Evolutionary conservation across 2,113 vertebrate species (phyloP).

Genomic region (Actinemys pallida): DNA sequence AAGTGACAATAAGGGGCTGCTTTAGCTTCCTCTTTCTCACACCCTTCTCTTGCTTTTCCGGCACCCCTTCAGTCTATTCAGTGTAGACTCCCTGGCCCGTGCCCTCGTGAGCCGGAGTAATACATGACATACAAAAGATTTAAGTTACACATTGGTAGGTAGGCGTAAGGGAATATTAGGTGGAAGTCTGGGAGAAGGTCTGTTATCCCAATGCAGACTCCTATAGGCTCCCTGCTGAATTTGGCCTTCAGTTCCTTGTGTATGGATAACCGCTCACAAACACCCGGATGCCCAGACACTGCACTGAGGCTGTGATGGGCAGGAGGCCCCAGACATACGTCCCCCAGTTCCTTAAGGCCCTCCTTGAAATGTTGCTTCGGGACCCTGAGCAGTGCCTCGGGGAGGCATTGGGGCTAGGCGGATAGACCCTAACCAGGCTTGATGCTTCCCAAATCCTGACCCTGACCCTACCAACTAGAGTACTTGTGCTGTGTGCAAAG

Average conservation of each 20-base stretch:
- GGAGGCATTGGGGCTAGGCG: fast-evolving
- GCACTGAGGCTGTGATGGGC: not conserved
- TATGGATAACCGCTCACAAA: not conserved
- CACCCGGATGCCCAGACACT: not conserved
- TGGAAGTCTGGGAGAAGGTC: not conserved
- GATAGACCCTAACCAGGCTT: fast-evolving
- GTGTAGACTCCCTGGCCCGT: not conserved
- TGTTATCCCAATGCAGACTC: not conserved
- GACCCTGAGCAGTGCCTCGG: fast-evolving
- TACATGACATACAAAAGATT: too few species aligned
- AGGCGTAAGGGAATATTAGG: not conserved
- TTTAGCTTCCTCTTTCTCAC: not conserved
- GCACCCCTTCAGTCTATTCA: not conserved
- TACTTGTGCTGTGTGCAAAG: not conserved
- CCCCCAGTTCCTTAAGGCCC: fast-evolving
- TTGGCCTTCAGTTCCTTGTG: not conserved
- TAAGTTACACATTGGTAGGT: too few species aligned
- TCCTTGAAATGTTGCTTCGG: fast-evolving
- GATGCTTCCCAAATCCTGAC: not conserved
- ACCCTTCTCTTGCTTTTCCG: not conserved
- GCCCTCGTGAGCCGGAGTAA: not conserved
- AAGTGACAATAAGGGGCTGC: not conserved
- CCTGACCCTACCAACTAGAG: fast-evolving
- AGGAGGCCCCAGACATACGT: fast-evolving
- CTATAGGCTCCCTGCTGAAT: not conserved